Conservation (phyloP, 2,113 vertebrate genomes). For the Microtus richardsoni region DNA sequence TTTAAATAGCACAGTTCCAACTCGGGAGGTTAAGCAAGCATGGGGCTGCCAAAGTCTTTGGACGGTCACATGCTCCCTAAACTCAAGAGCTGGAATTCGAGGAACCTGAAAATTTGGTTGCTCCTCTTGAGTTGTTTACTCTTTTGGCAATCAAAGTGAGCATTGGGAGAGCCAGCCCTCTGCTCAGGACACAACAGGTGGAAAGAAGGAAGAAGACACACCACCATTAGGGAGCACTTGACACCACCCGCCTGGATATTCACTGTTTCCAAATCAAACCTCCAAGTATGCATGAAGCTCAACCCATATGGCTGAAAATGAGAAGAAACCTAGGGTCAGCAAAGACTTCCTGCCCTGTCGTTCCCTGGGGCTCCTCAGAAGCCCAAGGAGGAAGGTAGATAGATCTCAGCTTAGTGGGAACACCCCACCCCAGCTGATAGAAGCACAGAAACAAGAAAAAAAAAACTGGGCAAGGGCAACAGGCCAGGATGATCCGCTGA, state of each 20-base stretch:
- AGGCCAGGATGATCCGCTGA: background rate
- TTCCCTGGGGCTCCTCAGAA: background rate
- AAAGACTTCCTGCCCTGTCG: background rate
- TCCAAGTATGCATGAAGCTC: background rate
- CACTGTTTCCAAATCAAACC: background rate
- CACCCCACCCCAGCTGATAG: accelerated
- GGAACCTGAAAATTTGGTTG: background rate
- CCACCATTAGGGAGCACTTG: background rate
- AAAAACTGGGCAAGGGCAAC: background rate
- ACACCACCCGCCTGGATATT: accelerated
- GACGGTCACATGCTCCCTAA: background rate
- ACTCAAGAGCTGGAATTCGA: slow-evolving; percentile 19
- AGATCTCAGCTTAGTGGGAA: background rate
- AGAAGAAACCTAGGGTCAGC: slow-evolving; percentile 48
- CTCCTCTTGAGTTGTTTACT: background rate
- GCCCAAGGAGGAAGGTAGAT: slow-evolving; percentile 3
- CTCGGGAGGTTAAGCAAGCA: background rate
- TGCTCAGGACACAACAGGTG: no score
- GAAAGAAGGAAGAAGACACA: background rate
- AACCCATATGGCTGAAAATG: slow-evolving; percentile 37
- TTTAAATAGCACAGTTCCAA: slow-evolving; percentile 30
- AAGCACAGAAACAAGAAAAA: accelerated
- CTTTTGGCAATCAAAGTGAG: background rate
- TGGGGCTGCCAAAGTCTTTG: background rate
- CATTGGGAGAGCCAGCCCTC: background rate